Conservation (phyloP, 2,113 vertebrate genomes). For the Pseudopipra pipra region DNA sequence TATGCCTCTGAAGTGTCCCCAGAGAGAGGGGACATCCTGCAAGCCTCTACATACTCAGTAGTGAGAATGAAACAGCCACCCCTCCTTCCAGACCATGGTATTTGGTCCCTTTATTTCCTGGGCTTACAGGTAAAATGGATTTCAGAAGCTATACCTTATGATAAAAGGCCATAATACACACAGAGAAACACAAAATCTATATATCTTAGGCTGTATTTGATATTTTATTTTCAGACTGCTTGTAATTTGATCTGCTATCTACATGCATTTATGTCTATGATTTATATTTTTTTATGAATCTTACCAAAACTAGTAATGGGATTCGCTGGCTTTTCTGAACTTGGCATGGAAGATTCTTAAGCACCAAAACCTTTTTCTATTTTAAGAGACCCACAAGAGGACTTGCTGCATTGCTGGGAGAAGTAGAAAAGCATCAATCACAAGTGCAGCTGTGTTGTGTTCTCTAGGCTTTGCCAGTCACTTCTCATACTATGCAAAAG, state of each 20-base stretch:
- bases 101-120: neutral
- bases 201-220: neutral
- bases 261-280: neutral
- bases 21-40: neutral
- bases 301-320: neutral
- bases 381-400: neutral
- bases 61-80: neutral
- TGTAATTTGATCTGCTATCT: neutral
- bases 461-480: neutral
- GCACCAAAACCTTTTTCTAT: neutral
- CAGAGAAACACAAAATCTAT: neutral
- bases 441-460: neutral
- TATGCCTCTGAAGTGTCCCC: fast-evolving
- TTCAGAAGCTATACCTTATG: neutral
- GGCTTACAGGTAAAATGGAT: neutral
- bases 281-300: neutral
- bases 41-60: fast-evolving
- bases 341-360: neutral
- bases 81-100: neutral
- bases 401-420: fast-evolving
- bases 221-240: neutral
- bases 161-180: neutral
- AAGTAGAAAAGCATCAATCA: neutral
- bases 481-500: neutral
- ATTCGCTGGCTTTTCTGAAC: neutral